Conservation (phyloP, 1,140 invertebrate species). For the Cydia amplana region DNA sequence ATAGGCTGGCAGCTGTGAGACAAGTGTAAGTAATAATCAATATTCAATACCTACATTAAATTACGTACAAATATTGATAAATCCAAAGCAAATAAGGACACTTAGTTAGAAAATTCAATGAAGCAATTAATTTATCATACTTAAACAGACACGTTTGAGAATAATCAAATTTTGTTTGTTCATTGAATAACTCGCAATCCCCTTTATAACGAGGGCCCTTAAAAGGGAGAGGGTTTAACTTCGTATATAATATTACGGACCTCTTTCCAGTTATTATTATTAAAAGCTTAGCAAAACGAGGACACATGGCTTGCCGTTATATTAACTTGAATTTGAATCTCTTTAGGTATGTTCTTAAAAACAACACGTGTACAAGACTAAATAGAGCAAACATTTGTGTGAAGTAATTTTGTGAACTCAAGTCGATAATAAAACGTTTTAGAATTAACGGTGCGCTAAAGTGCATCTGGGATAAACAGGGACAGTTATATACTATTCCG, state of each 20-base stretch:
- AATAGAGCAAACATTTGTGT: neutral
- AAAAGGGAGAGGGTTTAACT: conserved; percentile 9
- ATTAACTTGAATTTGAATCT: neutral
- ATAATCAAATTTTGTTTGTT: conserved; percentile 1
- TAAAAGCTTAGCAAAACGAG: neutral
- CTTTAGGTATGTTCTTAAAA: neutral
- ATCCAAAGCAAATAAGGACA: no score
- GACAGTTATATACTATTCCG: conserved; percentile 45
- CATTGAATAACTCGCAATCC: neutral
- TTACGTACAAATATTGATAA: no score
- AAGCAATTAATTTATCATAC: neutral
- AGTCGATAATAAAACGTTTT: conserved; percentile 17
- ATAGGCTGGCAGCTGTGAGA: no score
- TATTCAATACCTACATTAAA: no score
- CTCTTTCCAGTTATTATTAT: conserved; percentile 1
- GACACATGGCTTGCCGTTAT: neutral
- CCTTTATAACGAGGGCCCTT: neutral
- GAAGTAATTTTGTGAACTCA: neutral
- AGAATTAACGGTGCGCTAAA: conserved; percentile 56
- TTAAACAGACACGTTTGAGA: neutral
- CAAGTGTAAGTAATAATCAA: no score
- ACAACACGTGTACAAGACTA: neutral
- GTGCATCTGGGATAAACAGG: conserved; percentile 46
- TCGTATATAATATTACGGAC: neutral
- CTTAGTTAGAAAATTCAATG: neutral